Evolutionary conservation across 2,113 vertebrate species (phyloP).

Genomic region (Fulmarus glacialis): DNA sequence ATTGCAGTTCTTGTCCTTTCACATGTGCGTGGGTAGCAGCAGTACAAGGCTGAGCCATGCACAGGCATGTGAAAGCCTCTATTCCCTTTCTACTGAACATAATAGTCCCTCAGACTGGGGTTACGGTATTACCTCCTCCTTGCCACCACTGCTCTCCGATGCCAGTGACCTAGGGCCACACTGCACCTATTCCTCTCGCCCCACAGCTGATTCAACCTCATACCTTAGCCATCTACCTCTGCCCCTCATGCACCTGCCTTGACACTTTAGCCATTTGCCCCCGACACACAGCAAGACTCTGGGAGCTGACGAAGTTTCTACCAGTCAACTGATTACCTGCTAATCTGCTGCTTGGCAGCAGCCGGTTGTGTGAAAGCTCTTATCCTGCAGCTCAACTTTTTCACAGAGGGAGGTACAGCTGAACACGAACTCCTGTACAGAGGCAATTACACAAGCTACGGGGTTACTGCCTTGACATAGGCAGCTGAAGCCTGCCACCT

Average conservation of each 20-base stretch:
- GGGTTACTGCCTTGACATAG: constrained; percentile 63
- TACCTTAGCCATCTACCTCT: not conserved
- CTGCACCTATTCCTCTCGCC: not conserved
- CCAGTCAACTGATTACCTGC: constrained; percentile 64
- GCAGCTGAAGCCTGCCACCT: constrained; percentile 39
- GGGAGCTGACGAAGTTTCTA: constrained; percentile 49
- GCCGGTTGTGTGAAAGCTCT: constrained; percentile 68
- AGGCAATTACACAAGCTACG: constrained; percentile 66
- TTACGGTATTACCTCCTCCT: not conserved
- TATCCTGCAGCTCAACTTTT: constrained; percentile 66
- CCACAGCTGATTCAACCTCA: not conserved
- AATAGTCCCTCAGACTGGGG: not conserved
- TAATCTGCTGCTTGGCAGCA: constrained; percentile 69
- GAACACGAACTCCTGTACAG: constrained; percentile 67
- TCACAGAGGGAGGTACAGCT: constrained; percentile 63
- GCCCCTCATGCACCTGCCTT: not conserved
- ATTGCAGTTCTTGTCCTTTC: not conserved
- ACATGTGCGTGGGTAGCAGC: not conserved
- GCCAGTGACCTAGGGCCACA: not conserved
- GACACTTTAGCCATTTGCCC: not conserved
- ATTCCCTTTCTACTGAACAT: not conserved
- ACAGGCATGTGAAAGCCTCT: not conserved
- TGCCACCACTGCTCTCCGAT: not conserved
- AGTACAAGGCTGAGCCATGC: not conserved
- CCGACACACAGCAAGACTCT: constrained; percentile 4